Conservation (phyloP, 2,797 vertebrate genomes). For the Falco peregrinus region DNA sequence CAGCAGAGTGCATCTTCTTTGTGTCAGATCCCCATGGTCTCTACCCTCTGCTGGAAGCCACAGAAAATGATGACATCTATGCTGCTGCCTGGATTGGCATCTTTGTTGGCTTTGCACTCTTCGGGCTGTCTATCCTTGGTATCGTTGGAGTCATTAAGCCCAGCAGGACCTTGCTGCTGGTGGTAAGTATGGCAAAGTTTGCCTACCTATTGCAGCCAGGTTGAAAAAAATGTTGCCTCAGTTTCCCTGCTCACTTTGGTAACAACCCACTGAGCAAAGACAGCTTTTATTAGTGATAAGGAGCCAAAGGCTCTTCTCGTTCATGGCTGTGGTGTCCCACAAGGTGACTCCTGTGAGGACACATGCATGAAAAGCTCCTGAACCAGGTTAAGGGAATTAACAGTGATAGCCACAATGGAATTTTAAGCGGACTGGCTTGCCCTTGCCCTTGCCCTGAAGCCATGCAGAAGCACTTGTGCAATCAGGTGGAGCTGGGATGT, state of each 20-base stretch:
- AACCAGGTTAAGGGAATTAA: not conserved
- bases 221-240: not conserved
- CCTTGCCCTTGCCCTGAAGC: not conserved
- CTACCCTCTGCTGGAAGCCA: conserved; percentile 76
- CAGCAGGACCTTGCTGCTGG: conserved; percentile 75
- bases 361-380: rapidly evolving
- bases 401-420: not conserved
- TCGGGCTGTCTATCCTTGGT: conserved; percentile 77
- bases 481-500: not conserved
- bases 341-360: not conserved
- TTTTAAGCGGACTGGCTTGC: not conserved
- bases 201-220: not conserved
- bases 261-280: not conserved
- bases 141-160: conserved; percentile 76
- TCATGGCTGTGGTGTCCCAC: not conserved
- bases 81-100: conserved; percentile 84
- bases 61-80: conserved; percentile 75
- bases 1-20: conserved; percentile 84
- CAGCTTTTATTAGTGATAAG: not conserved
- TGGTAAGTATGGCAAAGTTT: conserved; percentile 70
- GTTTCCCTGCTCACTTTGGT: not conserved
- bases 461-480: conserved; percentile 8
- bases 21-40: conserved; percentile 71
- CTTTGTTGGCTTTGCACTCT: conserved; percentile 81
- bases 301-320: not conserved